Percentiles rank a stretch among this genome's conserved stretches.
These are phyloP conservation scores for Hirtodrosophila confusa DNA, from an alignment of 2,888 invertebrate species.

Conservation along the genomic window DNA sequence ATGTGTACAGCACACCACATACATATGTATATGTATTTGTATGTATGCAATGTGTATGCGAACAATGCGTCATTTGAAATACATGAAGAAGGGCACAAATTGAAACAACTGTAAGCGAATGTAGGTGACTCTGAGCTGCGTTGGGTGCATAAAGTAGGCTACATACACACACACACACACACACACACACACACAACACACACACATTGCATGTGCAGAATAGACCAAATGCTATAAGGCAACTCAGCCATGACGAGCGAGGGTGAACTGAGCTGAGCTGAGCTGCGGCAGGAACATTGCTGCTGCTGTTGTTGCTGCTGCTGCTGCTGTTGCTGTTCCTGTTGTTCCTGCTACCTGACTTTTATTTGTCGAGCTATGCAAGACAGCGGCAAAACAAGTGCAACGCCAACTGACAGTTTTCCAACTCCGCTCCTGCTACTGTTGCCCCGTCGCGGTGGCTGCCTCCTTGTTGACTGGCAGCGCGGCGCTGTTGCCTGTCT, in stretches of 20 bases:
- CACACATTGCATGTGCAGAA: conserved; percentile 52
- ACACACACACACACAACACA: conserved; percentile 12
- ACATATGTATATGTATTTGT: conserved; percentile 1
- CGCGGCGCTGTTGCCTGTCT: conserved; percentile 19
- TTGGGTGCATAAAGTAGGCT: conserved; percentile 51
- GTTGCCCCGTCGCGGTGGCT: conserved; percentile 9
- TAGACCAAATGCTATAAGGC: conserved; percentile 43
- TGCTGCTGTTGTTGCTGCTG: conserved; percentile 11
- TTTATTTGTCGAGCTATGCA: conserved; percentile 42
- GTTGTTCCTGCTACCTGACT: conserved; percentile 47
- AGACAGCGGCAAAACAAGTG: conserved; percentile 28
- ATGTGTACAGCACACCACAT: conserved; percentile 7
- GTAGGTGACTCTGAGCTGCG: conserved; percentile 67
- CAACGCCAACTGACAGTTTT: conserved; percentile 49
- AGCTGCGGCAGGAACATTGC: conserved; percentile 5
- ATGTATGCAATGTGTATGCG: conserved; percentile 25
- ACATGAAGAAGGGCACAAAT: conserved; percentile 55
- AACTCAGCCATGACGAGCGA: conserved; percentile 59
- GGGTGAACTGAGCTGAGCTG: conserved; percentile 25
- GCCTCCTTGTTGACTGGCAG: conserved; percentile 11
- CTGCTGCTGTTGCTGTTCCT: conserved; percentile 1
- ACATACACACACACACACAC: conserved; percentile 28
- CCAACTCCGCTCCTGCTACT: conserved; percentile 15
- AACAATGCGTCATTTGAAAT: conserved; percentile 77
- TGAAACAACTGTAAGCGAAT: conserved; percentile 56